phyloP scores from a whole-genome alignment of 2,888 invertebrate species.

The Nephrotoma flavescens region DNA sequence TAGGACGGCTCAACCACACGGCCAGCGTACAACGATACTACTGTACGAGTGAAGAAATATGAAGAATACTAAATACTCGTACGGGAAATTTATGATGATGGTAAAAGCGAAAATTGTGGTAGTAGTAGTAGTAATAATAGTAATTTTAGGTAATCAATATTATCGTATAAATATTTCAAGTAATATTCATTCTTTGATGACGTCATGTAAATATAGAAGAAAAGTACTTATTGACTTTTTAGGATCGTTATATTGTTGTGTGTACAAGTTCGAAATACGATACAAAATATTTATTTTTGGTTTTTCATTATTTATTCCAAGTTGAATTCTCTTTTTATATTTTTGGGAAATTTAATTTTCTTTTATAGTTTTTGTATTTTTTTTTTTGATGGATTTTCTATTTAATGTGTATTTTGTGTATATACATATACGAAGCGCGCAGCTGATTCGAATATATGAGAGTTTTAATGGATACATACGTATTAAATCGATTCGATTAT shows the following conservation, averaged over 20 bases:
- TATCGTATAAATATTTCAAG: background rate
- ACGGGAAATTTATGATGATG: too few species aligned
- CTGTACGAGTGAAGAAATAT: too few species aligned
- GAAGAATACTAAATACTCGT: too few species aligned
- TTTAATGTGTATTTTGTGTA: background rate
- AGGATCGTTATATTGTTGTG: background rate
- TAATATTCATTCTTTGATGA: background rate
- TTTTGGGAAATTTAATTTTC: background rate
- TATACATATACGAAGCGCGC: background rate
- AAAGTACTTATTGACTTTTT: background rate
- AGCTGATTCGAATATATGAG: background rate
- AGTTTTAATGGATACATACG: background rate
- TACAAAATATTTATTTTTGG: background rate
- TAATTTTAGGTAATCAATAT: background rate
- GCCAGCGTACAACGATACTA: too few species aligned
- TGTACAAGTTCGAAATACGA: background rate
- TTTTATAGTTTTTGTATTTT: background rate
- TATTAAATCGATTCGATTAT: background rate
- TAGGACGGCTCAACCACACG: too few species aligned
- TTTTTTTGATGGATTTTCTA: background rate
- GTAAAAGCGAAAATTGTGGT: too few species aligned
- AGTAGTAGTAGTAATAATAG: background rate
- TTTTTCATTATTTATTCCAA: background rate
- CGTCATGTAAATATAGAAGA: background rate
- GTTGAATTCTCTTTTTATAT: background rate